Evolutionary conservation across 64 coral and sea anemone genomes (phyloP).

Genomic region (Stichodactyla mertensii): DNA sequence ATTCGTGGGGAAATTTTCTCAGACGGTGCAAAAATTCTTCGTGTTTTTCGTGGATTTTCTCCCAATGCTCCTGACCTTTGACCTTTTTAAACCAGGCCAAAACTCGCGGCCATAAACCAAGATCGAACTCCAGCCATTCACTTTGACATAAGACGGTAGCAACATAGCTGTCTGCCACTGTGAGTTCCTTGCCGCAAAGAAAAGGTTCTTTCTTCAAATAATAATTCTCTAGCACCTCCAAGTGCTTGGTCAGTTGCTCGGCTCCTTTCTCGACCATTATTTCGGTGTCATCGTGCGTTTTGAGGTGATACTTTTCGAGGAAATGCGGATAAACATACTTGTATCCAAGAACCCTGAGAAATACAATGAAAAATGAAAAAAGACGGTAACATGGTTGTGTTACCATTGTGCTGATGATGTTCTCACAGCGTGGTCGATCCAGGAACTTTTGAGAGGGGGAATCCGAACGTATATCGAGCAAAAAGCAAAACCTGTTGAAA

Average conservation of each 20-base stretch:
- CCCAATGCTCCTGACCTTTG: constrained; percentile 58
- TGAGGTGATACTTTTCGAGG: constrained; percentile 65
- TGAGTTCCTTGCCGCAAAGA: constrained; percentile 57
- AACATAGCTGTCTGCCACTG: constrained; percentile 72
- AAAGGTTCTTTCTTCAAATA: constrained; percentile 56
- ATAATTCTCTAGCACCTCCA: constrained; percentile 51
- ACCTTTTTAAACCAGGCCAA: constrained; percentile 55
- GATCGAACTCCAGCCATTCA: constrained; percentile 61
- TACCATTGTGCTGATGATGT: too few relatives aligned
- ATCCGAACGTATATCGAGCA: too few relatives aligned
- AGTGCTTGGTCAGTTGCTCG: constrained; percentile 39
- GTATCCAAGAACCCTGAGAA: constrained; percentile 55
- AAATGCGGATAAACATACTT: constrained; percentile 68
- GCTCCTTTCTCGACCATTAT: constrained; percentile 58
- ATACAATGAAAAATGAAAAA: not conserved
- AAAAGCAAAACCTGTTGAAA: too few relatives aligned
- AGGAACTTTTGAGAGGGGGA: too few relatives aligned
- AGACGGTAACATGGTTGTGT: not conserved
- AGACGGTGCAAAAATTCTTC: constrained; percentile 49
- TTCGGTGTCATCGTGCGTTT: constrained; percentile 49
- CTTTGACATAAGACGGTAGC: constrained; percentile 63
- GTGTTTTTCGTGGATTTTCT: constrained; percentile 43
- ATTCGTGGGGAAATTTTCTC: constrained; percentile 40
- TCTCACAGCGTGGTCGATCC: too few relatives aligned
- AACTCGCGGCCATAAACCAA: constrained; percentile 61